These are phyloP conservation scores for Erithacus rubecula DNA, from an alignment of 2,797 vertebrate species.

Conservation along the genomic window DNA sequence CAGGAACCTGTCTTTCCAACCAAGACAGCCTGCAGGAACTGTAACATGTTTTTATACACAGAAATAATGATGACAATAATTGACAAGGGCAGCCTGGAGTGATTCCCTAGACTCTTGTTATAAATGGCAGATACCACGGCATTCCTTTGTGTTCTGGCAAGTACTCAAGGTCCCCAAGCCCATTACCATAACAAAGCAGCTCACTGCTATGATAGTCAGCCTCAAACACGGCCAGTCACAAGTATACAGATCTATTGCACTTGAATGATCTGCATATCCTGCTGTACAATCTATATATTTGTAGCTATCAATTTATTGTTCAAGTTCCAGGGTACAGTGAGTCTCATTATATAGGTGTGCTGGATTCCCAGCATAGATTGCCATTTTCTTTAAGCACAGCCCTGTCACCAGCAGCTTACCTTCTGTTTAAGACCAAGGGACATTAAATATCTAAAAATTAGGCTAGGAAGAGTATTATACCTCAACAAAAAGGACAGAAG, in stretches of 20 bases:
- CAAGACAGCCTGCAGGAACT: background rate
- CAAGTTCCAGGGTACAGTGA: background rate
- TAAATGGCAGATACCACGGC: background rate
- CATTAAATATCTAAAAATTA: background rate
- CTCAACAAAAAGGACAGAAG: background rate
- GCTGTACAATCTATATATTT: too few species aligned
- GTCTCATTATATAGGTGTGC: background rate
- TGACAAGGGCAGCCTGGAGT: background rate
- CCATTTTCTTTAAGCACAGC: background rate
- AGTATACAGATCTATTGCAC: background rate
- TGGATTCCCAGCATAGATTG: background rate
- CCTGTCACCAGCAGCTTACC: background rate
- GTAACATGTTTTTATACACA: background rate
- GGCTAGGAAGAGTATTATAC: background rate
- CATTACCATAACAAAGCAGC: background rate
- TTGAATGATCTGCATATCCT: background rate
- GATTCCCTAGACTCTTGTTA: background rate
- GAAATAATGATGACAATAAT: conserved; percentile 14
- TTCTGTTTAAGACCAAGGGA: background rate
- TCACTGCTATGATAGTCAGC: background rate
- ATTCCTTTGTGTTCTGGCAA: background rate
- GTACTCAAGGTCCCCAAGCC: background rate
- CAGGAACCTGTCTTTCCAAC: background rate
- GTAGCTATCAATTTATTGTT: background rate
- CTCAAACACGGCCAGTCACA: background rate